Evolutionary conservation across 2,888 invertebrate species (phyloP), one percentile per base, ranked within the genome.

Genomic region (Cerceris ruficornis): DNA sequence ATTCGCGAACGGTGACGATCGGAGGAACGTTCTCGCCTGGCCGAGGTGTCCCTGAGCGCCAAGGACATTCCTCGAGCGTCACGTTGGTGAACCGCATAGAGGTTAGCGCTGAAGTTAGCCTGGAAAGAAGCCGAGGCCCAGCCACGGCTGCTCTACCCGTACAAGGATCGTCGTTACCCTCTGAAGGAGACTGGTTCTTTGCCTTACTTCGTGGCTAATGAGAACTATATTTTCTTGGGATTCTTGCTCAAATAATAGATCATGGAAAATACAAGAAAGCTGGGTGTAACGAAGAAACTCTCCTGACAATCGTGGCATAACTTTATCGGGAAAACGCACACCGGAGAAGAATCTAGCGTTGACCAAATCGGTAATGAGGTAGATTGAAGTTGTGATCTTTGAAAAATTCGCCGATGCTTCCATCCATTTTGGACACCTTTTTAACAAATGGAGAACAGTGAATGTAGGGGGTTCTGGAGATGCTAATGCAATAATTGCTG

Each of bases 1-100:
- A 88, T 88, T 88, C 87, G 85, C 74, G 79, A 81, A 82, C 81
- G 74, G 75, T 85, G 84, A 83, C 82, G 76, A 77, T 87, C 79
- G 83, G 84, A 86, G 86, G 83, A 88, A 83, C 84, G 84, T 86
- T 86, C 76, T 78, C 82, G 84, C 77, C 73, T 81, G 87, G 70
- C 76, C 82, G 78, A 81, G 77, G 72, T 84, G 88, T 88, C 88
- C 88, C 87, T 88, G 88, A 83, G 75, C 82, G 41, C 71, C 87
- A 88, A 88, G 88, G 88, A 83, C 88, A 79, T 72, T 28, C 77
- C 65, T 84, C 83, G 74, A 68, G 73, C 67, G 80, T 28, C 28
- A 28, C 70, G 72, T 70, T 83, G 85, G 84, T 85, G 85, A 85
- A 85, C 85, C 82, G 62, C 62, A 54, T 59, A 59, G 72, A 77